Conservation (phyloP, 1,140 invertebrate genomes). For the Cotesia typhae region DNA sequence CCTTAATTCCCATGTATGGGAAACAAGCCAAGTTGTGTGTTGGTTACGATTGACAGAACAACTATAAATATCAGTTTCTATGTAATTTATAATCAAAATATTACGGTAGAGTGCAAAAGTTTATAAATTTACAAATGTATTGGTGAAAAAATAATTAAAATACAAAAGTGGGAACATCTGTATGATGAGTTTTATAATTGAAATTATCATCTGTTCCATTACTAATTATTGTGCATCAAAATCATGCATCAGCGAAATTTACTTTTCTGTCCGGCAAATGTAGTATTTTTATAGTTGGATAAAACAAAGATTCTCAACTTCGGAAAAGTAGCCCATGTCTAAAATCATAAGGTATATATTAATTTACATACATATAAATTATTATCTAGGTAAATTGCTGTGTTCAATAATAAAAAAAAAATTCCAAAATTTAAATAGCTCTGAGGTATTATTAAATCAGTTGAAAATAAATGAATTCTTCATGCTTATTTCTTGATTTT, state of each 20-base stretch:
- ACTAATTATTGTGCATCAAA: constrained; percentile 11
- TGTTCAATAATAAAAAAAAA: too few relatives aligned
- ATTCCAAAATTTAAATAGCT: too few relatives aligned
- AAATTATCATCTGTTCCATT: constrained; percentile 1
- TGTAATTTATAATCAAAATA: background rate
- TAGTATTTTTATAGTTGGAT: constrained; percentile 26
- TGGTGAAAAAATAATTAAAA: background rate
- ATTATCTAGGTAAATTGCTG: too few relatives aligned
- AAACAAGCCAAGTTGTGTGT: constrained; percentile 23
- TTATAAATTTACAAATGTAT: background rate
- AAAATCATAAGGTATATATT: too few relatives aligned
- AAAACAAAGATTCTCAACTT: constrained; percentile 26
- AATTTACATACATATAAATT: too few relatives aligned
- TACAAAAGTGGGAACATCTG: background rate
- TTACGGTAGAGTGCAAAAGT: background rate
- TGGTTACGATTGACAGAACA: background rate
- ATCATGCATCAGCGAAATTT: constrained; percentile 22
- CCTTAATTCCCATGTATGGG: background rate
- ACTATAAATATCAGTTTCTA: constrained; percentile 7
- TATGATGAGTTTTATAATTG: background rate
- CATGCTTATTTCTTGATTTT: background rate
- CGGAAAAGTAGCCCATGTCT: background rate
- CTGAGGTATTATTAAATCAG: too few relatives aligned
- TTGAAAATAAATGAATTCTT: background rate
- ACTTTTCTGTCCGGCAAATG: constrained; percentile 17